A percentile compares a stretch with the other conserved stretches of the same genome.
Evolutionary conservation across 2,888 invertebrate genomes (phyloP).

Genomic region (Sialis fuliginosa): DNA sequence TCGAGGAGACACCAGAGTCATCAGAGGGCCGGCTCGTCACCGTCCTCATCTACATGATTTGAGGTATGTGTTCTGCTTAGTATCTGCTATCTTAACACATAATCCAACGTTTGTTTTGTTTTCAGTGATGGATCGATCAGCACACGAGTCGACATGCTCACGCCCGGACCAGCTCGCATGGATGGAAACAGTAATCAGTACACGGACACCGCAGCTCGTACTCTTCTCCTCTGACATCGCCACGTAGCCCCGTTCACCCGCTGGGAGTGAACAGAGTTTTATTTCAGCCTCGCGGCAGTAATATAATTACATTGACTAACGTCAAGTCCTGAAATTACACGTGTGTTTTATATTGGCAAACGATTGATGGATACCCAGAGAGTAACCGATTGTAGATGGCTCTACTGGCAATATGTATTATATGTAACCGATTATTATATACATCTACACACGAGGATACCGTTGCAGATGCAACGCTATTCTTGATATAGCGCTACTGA

Average conservation of each 20-base stretch:
- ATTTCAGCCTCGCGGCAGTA: too few species aligned
- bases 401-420: too few species aligned
- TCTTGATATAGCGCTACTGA: too few species aligned
- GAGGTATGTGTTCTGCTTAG: constrained; percentile 22
- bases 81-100: not conserved
- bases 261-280: too few species aligned
- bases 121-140: constrained; percentile 53
- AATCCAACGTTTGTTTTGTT: constrained; percentile 12
- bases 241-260: not conserved
- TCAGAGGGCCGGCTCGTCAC: constrained; percentile 37
- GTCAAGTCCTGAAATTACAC: too few species aligned
- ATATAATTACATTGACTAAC: too few species aligned
- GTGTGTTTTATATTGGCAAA: too few species aligned
- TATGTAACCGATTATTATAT: too few species aligned
- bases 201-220: not conserved
- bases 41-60: constrained; percentile 36
- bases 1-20: constrained; percentile 44
- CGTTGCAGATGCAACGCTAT: too few species aligned
- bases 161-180: constrained; percentile 22
- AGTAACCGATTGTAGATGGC: too few species aligned
- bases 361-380: too few species aligned
- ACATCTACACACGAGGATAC: too few species aligned
- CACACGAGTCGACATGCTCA: constrained; percentile 46
- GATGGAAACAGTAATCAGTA: not conserved
- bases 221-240: not conserved